Evolutionary conservation across 2,113 vertebrate genomes (phyloP), one percentile per base, ranked within the genome.

Genomic region (Cynoglossus semilaevis): DNA sequence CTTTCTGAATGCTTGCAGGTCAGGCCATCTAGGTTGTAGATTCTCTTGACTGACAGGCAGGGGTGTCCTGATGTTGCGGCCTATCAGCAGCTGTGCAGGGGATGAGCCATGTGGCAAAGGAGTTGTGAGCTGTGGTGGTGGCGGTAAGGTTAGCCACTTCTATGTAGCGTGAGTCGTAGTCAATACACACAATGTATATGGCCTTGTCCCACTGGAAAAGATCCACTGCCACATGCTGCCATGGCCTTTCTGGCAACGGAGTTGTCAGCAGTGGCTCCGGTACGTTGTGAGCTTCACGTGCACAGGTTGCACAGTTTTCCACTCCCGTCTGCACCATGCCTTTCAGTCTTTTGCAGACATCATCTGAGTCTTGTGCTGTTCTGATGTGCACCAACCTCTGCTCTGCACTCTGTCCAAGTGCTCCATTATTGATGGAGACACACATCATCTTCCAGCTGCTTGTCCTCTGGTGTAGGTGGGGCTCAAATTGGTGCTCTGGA

Each of bases 401-500:
- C 29, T 41, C 13, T 50, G 38, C n/a, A 49, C 16, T 44, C 45
- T 42, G 38, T n/a, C 37, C 29, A 13, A 10, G 10, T 50, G 36
- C 22, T 56, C n/a, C 29, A 45, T 8, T 41, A 41, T 41, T 41
- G 38, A 41, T 7, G 22, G 13, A 29, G 37, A n/a, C 40, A n/a
- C 18, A 43, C 18, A n/a, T 43, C 47, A 6, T 43, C 14, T 42
- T 61, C 18, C n/a, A 50, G 15, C 47, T 51, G 46, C 18, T 16
- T 41, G 37, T 64, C 61, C 14, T 55, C 15, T 17, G 12, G 12
- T 37, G 49, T 45, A 15, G 29, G 42, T 9, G 38, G 38, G 38
- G 38, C 41, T 42, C 47, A 43, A 2, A 56, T 48, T 0, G 44
- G 52, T 16, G 41, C 65, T 9, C 56, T 68, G 34, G 49, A 68